phyloP scores from a whole-genome alignment of 2,797 vertebrate genomes.

The Phalloptychus januarius region DNA sequence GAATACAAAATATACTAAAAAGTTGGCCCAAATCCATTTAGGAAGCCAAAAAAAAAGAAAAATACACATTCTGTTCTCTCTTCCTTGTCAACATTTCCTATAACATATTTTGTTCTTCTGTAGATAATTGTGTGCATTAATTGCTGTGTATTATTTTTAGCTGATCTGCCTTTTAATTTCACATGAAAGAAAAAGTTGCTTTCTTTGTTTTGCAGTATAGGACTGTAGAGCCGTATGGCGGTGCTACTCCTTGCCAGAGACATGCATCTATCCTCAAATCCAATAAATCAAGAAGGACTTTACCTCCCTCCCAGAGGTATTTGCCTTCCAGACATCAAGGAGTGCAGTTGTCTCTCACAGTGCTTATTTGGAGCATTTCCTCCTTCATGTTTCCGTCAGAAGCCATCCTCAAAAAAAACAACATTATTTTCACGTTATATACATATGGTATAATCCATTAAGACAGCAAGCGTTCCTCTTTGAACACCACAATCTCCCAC shows the following conservation, averaged over 20 bases:
- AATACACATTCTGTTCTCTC: not conserved
- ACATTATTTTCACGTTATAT: conserved; percentile 33
- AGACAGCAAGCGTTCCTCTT: conserved; percentile 24
- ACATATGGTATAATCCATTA: conserved; percentile 51
- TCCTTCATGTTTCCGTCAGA: conserved; percentile 61
- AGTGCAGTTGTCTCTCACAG: conserved; percentile 35
- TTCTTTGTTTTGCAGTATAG: conserved; percentile 3
- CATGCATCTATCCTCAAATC: conserved; percentile 42
- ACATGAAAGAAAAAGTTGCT: not conserved
- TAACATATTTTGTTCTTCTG: not conserved
- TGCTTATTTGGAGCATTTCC: conserved; percentile 51
- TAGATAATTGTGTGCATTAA: conserved; percentile 25
- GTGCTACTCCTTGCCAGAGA: conserved; percentile 20
- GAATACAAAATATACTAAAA: not conserved
- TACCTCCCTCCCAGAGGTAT: conserved; percentile 31
- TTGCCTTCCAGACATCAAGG: conserved; percentile 38
- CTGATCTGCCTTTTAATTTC: conserved; percentile 11
- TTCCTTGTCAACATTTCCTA: not conserved
- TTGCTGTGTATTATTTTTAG: conserved; percentile 26
- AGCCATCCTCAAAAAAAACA: conserved; percentile 46
- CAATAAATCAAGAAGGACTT: conserved; percentile 35
- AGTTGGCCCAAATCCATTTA: not conserved
- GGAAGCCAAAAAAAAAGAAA: not conserved
- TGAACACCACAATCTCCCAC: conserved; percentile 35
- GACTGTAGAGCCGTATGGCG: conserved; percentile 32